Evolutionary conservation across 2,888 invertebrate genomes (phyloP).

Genomic region (Agonopterix heracliana): DNA sequence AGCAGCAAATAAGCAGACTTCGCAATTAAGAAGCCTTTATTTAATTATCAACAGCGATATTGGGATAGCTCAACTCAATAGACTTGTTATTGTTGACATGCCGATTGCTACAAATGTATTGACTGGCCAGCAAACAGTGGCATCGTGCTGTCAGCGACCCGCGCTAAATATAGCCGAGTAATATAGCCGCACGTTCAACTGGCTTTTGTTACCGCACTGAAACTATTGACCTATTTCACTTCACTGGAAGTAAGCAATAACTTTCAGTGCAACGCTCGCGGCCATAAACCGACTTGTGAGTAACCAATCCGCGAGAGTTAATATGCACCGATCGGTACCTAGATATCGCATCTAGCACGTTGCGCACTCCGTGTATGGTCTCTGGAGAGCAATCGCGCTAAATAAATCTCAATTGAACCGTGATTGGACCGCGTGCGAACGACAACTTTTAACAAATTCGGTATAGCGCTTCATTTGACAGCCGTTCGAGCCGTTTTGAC

Average conservation of each 20-base stretch:
- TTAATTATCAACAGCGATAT: too few species aligned
- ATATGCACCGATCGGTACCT: slow-evolving; percentile 8
- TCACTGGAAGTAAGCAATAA: slow-evolving; percentile 74
- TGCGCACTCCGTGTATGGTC: neutral
- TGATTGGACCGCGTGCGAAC: too few species aligned
- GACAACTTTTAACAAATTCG: too few species aligned
- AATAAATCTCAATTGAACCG: too few species aligned
- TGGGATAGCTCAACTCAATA: too few species aligned
- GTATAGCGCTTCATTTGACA: too few species aligned
- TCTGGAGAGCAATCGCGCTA: too few species aligned
- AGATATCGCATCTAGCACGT: slow-evolving; percentile 6
- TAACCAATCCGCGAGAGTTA: slow-evolving; percentile 39
- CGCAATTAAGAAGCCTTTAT: too few species aligned
- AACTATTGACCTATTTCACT: slow-evolving; percentile 75
- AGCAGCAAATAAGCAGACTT: too few species aligned
- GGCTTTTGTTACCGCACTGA: slow-evolving; percentile 72
- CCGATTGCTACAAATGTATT: too few species aligned
- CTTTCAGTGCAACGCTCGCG: slow-evolving; percentile 66
- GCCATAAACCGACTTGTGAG: slow-evolving; percentile 56
- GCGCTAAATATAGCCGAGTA: slow-evolving; percentile 55
- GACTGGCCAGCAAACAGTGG: slow-evolving; percentile 6
- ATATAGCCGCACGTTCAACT: slow-evolving; percentile 59
- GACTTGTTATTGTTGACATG: too few species aligned
- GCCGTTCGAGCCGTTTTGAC: too few species aligned
- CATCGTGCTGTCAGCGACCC: slow-evolving; percentile 37